Conservation (phyloP, 2,113 vertebrate species). For the Hystrix cristata region DNA sequence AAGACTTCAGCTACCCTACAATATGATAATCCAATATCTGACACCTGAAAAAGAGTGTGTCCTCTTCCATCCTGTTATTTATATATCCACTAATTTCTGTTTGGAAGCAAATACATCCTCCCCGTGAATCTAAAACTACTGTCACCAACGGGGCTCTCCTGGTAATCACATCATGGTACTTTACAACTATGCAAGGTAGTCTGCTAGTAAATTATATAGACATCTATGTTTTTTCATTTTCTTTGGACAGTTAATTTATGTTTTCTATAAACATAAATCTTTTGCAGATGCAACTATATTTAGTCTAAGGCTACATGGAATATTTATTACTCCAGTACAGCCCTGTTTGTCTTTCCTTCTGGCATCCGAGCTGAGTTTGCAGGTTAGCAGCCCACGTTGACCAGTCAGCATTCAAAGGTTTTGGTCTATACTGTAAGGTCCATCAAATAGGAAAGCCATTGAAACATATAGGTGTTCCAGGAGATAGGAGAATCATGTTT, state of each 20-base stretch:
- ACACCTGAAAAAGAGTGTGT: neutral
- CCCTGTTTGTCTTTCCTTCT: slow-evolving; percentile 57
- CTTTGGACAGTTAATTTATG: slow-evolving; percentile 76
- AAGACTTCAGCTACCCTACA: neutral
- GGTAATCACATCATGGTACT: neutral
- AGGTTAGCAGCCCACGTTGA: neutral
- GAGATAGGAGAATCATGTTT: neutral
- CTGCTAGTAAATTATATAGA: slow-evolving; percentile 74
- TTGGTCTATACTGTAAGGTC: neutral
- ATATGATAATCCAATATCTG: neutral
- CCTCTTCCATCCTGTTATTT: neutral
- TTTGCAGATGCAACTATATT: slow-evolving; percentile 68
- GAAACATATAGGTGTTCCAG: neutral
- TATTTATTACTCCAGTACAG: slow-evolving; percentile 60
- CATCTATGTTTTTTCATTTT: slow-evolving; percentile 61
- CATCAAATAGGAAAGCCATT: neutral
- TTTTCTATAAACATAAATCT: slow-evolving; percentile 62
- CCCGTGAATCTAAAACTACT: slow-evolving; percentile 4
- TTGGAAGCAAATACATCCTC: neutral
- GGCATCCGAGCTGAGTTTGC: neutral
- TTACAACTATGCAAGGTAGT: slow-evolving; percentile 48
- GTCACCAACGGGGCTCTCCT: neutral
- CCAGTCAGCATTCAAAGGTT: neutral
- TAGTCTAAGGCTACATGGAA: neutral
- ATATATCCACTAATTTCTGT: neutral